Evolutionary conservation across 2,113 vertebrate genomes (phyloP), one percentile per base, ranked within the genome.

Genomic region (Nothobranchius furzeri): DNA sequence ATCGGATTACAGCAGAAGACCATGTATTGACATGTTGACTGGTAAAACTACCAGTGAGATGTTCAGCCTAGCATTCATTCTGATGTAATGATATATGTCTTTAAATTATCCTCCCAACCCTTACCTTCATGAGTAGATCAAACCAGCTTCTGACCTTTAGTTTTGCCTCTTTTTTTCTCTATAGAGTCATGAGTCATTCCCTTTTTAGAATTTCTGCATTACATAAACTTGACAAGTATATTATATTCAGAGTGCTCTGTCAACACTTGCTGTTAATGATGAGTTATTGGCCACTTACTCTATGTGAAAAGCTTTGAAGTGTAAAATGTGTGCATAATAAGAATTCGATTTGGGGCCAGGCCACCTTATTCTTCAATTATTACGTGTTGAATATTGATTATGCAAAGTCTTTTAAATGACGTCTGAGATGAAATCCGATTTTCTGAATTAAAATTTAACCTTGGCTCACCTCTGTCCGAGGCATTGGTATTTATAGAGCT

Each of bases 201-300:
- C 13, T 40, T 24, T 37, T 47, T 45, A 0, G 0, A 71, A 65
- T 56, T 48, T 60, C 69, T 68, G 70, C 70, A 67, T 74, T 51
- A 56, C 65, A 64, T 70, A 62, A 53, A 67, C 72, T 68, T 67
- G 56, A 78, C 30, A 66, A 50, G 45, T 53, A 15, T 63, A 37
- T 60, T n/a, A 69, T 76, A 68, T 68, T 68, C 60, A 64, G 68
- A 64, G 55, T 47, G 71, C 51, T 68, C 64, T 13, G 17, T 79
- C 72, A 68, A 56, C 20, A 14, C 49, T 54, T 36, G 7, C 53
- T 48, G 62, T 48, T 69, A 68, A 77, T 76, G 61, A 82, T 72
- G 78, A 83, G 81, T 73, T 70, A 87, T 76, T 83, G 83, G 84
- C 75, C 72, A 50, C 17, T 50, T 50, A 50, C 63, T 64, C 67